Conservation (phyloP, 1,140 invertebrate genomes). For the Ceratosolen solmsi region DNA sequence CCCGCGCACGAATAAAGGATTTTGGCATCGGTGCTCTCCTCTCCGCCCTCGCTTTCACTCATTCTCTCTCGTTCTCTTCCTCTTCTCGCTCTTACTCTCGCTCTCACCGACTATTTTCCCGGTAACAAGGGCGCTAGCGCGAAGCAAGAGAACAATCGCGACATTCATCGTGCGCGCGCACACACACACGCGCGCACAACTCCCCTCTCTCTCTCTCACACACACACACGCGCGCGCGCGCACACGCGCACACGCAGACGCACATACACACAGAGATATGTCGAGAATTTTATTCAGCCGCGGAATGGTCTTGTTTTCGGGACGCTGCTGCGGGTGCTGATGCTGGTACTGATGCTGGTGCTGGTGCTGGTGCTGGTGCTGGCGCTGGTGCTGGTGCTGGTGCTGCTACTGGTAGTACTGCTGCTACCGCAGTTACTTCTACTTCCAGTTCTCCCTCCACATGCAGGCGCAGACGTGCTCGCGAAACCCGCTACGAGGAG, state of each 20-base stretch:
- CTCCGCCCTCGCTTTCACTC: neutral
- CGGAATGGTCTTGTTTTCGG: slow-evolving; percentile 43
- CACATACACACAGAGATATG: neutral
- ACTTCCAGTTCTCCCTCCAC: neutral
- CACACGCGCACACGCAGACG: neutral
- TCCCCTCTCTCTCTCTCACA: neutral
- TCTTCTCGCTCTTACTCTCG: neutral
- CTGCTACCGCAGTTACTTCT: neutral
- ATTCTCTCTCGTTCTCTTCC: neutral
- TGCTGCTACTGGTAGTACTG: no score
- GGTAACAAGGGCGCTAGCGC: neutral
- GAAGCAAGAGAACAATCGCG: slow-evolving; percentile 32
- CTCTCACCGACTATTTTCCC: neutral
- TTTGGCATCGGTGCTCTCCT: slow-evolving; percentile 13
- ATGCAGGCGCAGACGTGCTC: slow-evolving; percentile 6
- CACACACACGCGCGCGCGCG: neutral
- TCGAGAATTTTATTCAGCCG: slow-evolving; percentile 35
- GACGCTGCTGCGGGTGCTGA: neutral
- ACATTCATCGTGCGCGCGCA: slow-evolving; percentile 2
- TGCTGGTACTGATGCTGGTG: no score
- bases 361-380: no score
- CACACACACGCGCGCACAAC: neutral
- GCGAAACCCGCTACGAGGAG: neutral
- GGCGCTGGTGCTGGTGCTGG: no score
- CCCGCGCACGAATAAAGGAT: slow-evolving; percentile 21